Evolutionary conservation across 2,888 invertebrate species (phyloP).

Genomic region (Campoletis raptor): DNA sequence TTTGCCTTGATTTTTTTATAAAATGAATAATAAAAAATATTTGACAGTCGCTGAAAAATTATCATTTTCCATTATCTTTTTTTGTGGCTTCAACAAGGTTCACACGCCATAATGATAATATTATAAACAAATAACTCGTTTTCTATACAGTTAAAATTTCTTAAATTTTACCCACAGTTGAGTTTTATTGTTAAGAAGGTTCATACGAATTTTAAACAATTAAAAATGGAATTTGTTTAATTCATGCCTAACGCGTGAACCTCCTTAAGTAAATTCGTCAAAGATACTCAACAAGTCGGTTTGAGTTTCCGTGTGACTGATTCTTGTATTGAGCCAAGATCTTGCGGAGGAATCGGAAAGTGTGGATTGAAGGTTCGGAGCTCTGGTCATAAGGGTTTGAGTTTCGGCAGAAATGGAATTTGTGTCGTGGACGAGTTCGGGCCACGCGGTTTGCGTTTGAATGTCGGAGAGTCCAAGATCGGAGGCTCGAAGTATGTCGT

Average conservation of each 20-base stretch:
- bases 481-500: slow-evolving; percentile 85
- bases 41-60: no score
- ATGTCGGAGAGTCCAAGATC: slow-evolving; percentile 88
- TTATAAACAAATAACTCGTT: no score
- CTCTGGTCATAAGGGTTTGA: slow-evolving; percentile 84
- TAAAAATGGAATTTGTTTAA: not conserved
- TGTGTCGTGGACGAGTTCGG: slow-evolving; percentile 86
- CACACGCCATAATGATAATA: no score
- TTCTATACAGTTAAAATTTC: no score
- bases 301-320: slow-evolving; percentile 86
- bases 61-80: no score
- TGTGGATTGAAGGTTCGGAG: slow-evolving; percentile 71
- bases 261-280: slow-evolving; percentile 75
- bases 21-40: no score
- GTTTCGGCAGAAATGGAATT: slow-evolving; percentile 87
- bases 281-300: slow-evolving; percentile 85
- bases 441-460: slow-evolving; percentile 89
- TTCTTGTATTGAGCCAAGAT: slow-evolving; percentile 81
- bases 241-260: no score
- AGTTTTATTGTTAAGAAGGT: no score
- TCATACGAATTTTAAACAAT: no score
- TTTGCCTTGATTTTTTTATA: no score
- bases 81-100: no score
- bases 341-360: slow-evolving; percentile 46
- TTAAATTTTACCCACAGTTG: no score